Base-by-base conservation (phyloP, 2,113 vertebrate species). In the Oceanodroma tethys region DNA sequence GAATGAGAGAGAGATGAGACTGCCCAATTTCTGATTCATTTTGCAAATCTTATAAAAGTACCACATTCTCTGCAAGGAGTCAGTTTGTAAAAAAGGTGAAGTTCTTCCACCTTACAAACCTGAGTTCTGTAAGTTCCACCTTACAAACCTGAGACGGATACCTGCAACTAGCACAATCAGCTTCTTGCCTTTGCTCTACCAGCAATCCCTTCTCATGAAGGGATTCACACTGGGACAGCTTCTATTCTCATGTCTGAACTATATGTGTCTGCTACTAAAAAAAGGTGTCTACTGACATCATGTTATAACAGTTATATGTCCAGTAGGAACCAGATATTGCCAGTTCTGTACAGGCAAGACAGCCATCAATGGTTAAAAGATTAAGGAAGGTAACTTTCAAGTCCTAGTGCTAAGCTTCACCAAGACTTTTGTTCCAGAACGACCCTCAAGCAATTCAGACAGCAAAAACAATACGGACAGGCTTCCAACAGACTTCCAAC, bases 401-500 rank as follows among this genome's bases (percentile, higher is more conserved):
- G 43, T 36, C n/a, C 60, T 12, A 48, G 29, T 26, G 16, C 17
- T 40, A 59, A 86, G 43, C 13, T 81, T 85, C 40, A 72, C 10
- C 0, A 4, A 74, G 60, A 23, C 23, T 72, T 81, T 32, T 56
- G 11, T 63, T 91, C 80, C 50, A 72, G n/a, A 85, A 75, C 0
- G 3, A 34, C 6, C 36, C 27, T 60, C 30, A 27, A 65, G 72
- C 48, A 70, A 60, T 63, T 70, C 55, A 83, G 42, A 81, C 5
- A 0, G 0, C 22, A 66, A 58, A 87, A 79, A 3, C 23, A 65
- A 65, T 19, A 78, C 0, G 0, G 38, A 53, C 23, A 73, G 32
- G n/a, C 42, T 81, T 76, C 53, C 36, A 56, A 72, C 9, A 56
- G 45, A n/a, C 42, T 81, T 76, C 53, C 36, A 56, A 72, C 9